Percentiles rank a stretch among this genome's conserved stretches.
Conservation (phyloP, 2,113 vertebrate species). For the Strix aluco region DNA sequence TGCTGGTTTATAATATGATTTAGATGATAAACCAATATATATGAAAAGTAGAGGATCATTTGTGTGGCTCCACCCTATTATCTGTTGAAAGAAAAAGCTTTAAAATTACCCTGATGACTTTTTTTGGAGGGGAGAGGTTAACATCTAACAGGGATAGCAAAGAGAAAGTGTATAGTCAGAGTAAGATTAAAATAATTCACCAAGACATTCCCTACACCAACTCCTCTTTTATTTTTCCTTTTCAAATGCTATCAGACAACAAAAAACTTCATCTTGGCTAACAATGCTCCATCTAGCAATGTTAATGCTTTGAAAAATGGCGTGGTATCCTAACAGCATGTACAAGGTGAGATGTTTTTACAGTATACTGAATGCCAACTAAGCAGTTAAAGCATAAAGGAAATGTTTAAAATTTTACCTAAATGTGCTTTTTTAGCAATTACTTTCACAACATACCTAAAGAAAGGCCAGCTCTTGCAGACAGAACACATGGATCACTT, state of each 20-base stretch:
- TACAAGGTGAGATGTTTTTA: not conserved
- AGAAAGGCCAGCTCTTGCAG: not conserved
- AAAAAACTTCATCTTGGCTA: not conserved
- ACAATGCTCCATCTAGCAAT: not conserved
- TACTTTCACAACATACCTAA: not conserved
- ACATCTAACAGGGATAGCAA: not conserved
- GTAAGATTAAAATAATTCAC: constrained; percentile 11
- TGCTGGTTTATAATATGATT: constrained; percentile 25
- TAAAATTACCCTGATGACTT: not conserved
- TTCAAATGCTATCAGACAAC: not conserved
- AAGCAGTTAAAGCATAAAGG: not conserved
- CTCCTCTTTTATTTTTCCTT: not conserved
- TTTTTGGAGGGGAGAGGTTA: not conserved
- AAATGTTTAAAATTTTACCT: not conserved
- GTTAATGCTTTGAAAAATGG: not conserved
- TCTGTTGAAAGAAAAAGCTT: not conserved
- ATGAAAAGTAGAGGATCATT: not conserved
- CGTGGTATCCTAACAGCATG: not conserved
- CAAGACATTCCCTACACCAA: not conserved
- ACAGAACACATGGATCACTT: not conserved
- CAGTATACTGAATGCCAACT: not conserved
- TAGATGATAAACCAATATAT: constrained; percentile 20
- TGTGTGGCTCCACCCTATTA: not conserved
- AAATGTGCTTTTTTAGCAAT: not conserved
- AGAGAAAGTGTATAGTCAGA: not conserved